Base-by-base conservation (phyloP, 2,113 vertebrate species). In the Spilogale gracilis region DNA sequence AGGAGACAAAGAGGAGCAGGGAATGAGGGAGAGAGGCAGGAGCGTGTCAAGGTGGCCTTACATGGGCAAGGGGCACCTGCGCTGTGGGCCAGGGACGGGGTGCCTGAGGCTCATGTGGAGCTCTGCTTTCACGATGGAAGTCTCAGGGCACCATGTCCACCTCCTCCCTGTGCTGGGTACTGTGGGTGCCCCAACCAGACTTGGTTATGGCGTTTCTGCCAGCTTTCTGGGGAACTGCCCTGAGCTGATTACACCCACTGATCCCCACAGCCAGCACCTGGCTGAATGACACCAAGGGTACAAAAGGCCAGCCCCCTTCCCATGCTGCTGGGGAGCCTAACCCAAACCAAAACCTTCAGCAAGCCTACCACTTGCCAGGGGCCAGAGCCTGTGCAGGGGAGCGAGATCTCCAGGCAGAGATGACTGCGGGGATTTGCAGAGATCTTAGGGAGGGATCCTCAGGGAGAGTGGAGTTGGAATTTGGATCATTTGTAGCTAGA, bases 31-130 rank as follows among this genome's bases (percentile, higher is more conserved):
- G 73, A 80, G 63, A 69, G 54, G n/a, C 16, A 48, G 3, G 63
- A 43, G 1, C 1, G 25, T 0, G 32, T 30, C 2, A 13, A 25
- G 56, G 20, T 83, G 56, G 43, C 2, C 5, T n/a, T 3, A 6
- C 25, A 2, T 45, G 30, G 20, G 5, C 1, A 20, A 86, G 48
- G 20, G 54, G 12, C 1, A 6, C 38, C 25, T 3, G 8, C 48
- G 27, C 21, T 21, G 8, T 4, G 20, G 23, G 10, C 63, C 11
- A 2, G 20, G 48, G 48, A 6, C 7, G 2, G 12, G 7, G 13
- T 12, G 25, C 65, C n/a, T 9, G 9, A 11, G 14, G 43, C 63
- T 43, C 25, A 43, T 14, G 32, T 3, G 11, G 48, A 13, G 50
- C 27, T 54, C 56, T 38, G 23, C 5, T 82, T 81, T 67, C 52